These are phyloP conservation scores for Odontesthes bonariensis DNA, from an alignment of 2,113 vertebrate genomes.

Conservation along the genomic window DNA sequence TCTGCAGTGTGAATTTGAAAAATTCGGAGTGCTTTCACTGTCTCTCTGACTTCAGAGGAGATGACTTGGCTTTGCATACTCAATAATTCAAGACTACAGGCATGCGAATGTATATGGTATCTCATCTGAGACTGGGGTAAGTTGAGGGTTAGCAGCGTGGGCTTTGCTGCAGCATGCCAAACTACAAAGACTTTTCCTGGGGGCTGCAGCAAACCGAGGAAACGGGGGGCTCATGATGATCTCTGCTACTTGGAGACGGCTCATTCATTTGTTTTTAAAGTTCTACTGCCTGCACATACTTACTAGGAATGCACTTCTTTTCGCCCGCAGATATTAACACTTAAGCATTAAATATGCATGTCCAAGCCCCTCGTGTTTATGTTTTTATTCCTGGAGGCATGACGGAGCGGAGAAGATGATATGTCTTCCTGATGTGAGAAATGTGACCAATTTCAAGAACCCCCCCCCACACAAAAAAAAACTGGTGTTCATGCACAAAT, in stretches of 20 bases:
- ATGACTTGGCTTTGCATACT: constrained; percentile 62
- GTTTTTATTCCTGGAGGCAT: constrained; percentile 69
- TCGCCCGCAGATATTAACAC: constrained; percentile 73
- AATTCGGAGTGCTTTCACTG: constrained; percentile 57
- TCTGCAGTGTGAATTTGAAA: constrained; percentile 68
- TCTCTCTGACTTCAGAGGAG: constrained; percentile 76
- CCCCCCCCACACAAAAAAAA: too few species aligned
- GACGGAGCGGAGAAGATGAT: constrained; percentile 29
- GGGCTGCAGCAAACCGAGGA: constrained; percentile 69
- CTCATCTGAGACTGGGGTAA: constrained; percentile 76
- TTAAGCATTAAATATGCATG: constrained; percentile 77
- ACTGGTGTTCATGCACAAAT: not conserved
- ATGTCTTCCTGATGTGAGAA: constrained; percentile 21
- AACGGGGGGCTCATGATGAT: constrained; percentile 49
- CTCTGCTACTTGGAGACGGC: constrained; percentile 68
- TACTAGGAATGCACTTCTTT: constrained; percentile 49
- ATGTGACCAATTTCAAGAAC: constrained; percentile 29
- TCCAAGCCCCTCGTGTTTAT: constrained; percentile 69
- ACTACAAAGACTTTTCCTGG: constrained; percentile 77
- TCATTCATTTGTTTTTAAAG: constrained; percentile 70
- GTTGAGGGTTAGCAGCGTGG: constrained; percentile 68
- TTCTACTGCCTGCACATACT: constrained; percentile 48
- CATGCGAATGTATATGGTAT: constrained; percentile 68
- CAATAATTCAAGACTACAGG: constrained; percentile 79
- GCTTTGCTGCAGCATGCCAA: constrained; percentile 66